Evolutionary conservation across 2,113 vertebrate genomes (phyloP), one percentile per base, ranked within the genome.

Genomic region (Corvus cornix): DNA sequence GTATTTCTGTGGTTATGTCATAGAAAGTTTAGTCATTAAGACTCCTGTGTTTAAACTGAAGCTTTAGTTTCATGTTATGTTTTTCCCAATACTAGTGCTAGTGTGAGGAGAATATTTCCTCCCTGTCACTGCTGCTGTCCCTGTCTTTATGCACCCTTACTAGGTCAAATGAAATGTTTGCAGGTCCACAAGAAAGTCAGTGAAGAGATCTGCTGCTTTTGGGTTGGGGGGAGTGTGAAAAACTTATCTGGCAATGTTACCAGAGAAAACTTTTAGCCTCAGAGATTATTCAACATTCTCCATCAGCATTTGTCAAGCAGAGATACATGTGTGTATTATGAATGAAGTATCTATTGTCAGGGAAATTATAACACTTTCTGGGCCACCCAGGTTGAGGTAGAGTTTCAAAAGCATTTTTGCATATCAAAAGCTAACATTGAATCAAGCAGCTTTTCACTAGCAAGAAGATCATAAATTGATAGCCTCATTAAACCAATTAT

Each of bases 331-430:
- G 33, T 44, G 39, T 44, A 49, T 84, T 64, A 86, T 48, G 64
- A 87, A 96, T 84, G 39, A 92, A 81, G 84, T 93, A 72, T 52
- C 76, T 88, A 68, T 93, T 92, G 93, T 95, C 73, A 91, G 77
- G 48, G 80, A 94, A 96, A 89, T 44, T 52, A 81, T 91, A 89
- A 87, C 64, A 60, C 30, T 93, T 87, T 91, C 77, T 95, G 66
- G 96, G 69, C 96, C 96, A 96, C 95, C 94, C 94, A 95, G 56
- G 60, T 35, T 89, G 93, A 93, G 91, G 48, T 77, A 96, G 78
- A 91, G 41, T 95, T 97, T 97, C 96, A 96, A 96, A 97, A 95
- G 93, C 64, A 74, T 93, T 95, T 96, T 95, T 94, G 56, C 93
- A 92, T 95, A 92, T 96, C 94, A 97, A 96, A 96, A 96, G 89